These are phyloP conservation scores for Cyanocitta stelleri DNA, from an alignment of 2,113 vertebrate genomes.

Conservation along the genomic window DNA sequence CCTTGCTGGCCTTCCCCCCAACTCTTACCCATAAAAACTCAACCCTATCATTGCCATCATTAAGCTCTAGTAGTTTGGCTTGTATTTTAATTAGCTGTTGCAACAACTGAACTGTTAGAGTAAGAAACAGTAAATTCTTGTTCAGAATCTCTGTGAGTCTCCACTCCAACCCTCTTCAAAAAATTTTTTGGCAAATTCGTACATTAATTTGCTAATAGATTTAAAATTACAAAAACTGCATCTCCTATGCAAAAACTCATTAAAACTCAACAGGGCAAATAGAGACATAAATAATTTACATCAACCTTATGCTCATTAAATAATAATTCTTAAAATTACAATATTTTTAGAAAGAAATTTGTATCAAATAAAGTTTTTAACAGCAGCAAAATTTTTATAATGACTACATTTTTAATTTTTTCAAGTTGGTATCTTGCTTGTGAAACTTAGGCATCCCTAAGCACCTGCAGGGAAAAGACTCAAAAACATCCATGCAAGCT, in stretches of 20 bases:
- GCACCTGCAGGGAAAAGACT: neutral
- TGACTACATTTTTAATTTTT: neutral
- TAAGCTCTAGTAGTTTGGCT: neutral
- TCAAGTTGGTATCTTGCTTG: neutral
- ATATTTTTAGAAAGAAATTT: rapidly evolving
- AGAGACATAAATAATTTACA: neutral
- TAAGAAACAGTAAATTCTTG: neutral
- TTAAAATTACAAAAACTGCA: neutral
- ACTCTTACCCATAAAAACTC: neutral
- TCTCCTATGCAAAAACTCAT: neutral
- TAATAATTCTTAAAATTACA: neutral
- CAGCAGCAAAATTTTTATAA: neutral
- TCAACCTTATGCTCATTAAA: neutral
- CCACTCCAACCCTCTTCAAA: neutral
- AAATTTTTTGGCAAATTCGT: neutral
- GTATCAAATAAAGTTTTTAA: neutral
- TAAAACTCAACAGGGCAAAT: neutral
- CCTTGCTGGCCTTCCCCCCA: neutral
- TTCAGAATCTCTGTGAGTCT: neutral
- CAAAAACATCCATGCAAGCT: neutral
- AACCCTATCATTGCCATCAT: neutral
- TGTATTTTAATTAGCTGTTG: neutral
- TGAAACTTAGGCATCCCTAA: neutral
- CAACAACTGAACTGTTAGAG: neutral
- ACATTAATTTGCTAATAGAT: neutral